Base-by-base conservation (phyloP, 2,113 vertebrate species). In the Bubo blakistoni region DNA sequence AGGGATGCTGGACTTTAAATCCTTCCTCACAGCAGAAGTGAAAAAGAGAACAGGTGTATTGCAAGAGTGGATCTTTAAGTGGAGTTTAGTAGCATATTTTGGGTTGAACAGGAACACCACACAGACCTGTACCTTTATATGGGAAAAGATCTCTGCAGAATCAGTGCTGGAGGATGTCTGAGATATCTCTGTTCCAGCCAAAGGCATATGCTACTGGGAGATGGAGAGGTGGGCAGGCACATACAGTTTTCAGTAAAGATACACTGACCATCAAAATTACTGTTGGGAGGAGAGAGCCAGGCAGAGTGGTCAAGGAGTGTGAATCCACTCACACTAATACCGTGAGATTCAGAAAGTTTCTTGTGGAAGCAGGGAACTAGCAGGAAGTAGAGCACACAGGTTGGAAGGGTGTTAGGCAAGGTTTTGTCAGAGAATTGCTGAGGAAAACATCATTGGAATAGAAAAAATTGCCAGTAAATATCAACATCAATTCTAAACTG, bases 261-360 rank as follows among this genome's bases (percentile, higher is more conserved):
- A 81, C 5, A 6, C 16, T 29, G 42, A 26, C 9, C 36, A 85
- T n/a, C 13, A 42, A 29, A 85, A 77, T 30, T 77, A 58, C 34
- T 67, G 10, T 12, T 58, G 13, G 14, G 38, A 67, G 21, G 34
- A 54, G 14, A 47, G 7, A 15, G 16, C 9, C 27, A 46, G 27
- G 38, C 47, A 73, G 47, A 58, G 14, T 4, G 9, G 6, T 22
- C 4, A 0, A 74, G 38, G 38, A 70, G 9, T 1, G 0, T 17
- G 10, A 78, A 13, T 47, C 29, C 14, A 26, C 26, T 58, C 4
- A 1, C 26, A 38, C 12, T 27, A 49, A 71, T n/a, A 38, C 29
- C 17, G 9, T 20, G 13, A 71, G 26, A 67, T 21, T n/a, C 36
- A 57, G 47, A 55, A 72, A 27, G 6, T n/a, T 81, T 44, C 62